Evolutionary conservation across 2,888 invertebrate genomes (phyloP), one percentile per base, ranked within the genome.

Genomic region (Xiphydria camelus): DNA sequence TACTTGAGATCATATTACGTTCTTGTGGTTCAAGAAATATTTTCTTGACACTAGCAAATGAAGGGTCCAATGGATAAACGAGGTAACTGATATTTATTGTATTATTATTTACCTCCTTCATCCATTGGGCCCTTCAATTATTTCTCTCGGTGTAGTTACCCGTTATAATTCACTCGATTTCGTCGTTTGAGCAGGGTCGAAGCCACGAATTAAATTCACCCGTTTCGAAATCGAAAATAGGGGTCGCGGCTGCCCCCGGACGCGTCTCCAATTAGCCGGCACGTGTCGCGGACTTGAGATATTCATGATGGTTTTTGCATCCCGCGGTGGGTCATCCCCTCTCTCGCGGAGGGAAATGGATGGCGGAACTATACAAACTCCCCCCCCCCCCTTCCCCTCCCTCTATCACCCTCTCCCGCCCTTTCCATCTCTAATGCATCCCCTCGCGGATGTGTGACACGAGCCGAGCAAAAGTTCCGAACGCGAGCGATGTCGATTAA

Each of bases 261-360:
- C 20, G 22, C 45, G 37, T 23, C 38, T 26, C 51, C 62, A 68
- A 70, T 71, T 70, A 69, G 60, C 46, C 46, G 58, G 59, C 65
- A 56, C 62, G 62, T 63, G 61, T 52, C 64, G 46, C 44, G 44
- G 46, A 37, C 50, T 59, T 54, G 44, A 57, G 57, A 64, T 59
- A 62, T 60, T 63, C 62, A 60, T 55, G 58, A 49, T 46, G 59
- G 61, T 54, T 62, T 62, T 62, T 61, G 44, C 49, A 36, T 53
- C 56, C 57, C 60, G 41, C 4, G 34, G 54, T 61, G 57, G 45
- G 21, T 45, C 37, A 44, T 43, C 38, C 40, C 25, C 44, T 17
- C 18, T 19, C 26, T 26, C 26, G 26, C n/a, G 12, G 18, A 44
- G 45, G 32, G 42, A 45, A 34, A 43, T 45, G n/a, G n/a, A n/a